Conservation (phyloP, 2,797 vertebrate species). For the Borostomias antarcticus region DNA sequence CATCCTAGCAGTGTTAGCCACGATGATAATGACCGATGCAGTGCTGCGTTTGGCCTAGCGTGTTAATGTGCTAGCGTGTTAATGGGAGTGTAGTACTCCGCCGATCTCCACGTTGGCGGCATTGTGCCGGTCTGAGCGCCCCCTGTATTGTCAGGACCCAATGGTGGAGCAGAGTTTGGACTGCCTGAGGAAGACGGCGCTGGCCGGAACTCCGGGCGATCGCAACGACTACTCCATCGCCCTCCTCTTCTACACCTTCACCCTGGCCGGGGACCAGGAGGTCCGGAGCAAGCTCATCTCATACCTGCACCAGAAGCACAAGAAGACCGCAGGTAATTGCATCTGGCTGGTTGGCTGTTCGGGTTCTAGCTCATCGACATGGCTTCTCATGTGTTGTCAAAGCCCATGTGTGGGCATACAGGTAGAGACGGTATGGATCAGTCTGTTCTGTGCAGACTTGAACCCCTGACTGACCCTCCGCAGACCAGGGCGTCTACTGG, state of each 20-base stretch:
- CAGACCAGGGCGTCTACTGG: slow-evolving; percentile 70
- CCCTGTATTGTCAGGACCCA: slow-evolving; percentile 53
- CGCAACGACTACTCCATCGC: slow-evolving; percentile 74
- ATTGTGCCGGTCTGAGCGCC: too few species aligned
- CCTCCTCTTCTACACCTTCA: slow-evolving; percentile 78
- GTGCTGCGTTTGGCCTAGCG: too few species aligned
- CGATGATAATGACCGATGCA: background rate
- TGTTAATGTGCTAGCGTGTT: too few species aligned
- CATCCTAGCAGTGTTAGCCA: too few species aligned
- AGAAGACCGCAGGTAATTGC: slow-evolving; percentile 52
- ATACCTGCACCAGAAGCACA: slow-evolving; percentile 58
- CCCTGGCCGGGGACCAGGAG: slow-evolving; percentile 65
- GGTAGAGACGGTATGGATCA: too few species aligned
- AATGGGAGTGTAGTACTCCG: too few species aligned
- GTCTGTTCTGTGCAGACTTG: background rate
- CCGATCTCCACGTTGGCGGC: too few species aligned
- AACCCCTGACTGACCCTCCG: background rate
- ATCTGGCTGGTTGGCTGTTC: background rate
- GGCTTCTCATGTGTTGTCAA: too few species aligned
- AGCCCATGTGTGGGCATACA: too few species aligned
- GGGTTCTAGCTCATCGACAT: background rate
- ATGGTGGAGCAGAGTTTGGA: slow-evolving; percentile 59
- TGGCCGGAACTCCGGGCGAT: slow-evolving; percentile 46
- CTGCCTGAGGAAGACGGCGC: slow-evolving; percentile 64
- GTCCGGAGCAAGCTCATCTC: slow-evolving; percentile 63